A percentile compares a stretch with the other conserved stretches of the same genome.
Conservation (phyloP, 2,888 invertebrate species). For the Stratiomys singularior region DNA sequence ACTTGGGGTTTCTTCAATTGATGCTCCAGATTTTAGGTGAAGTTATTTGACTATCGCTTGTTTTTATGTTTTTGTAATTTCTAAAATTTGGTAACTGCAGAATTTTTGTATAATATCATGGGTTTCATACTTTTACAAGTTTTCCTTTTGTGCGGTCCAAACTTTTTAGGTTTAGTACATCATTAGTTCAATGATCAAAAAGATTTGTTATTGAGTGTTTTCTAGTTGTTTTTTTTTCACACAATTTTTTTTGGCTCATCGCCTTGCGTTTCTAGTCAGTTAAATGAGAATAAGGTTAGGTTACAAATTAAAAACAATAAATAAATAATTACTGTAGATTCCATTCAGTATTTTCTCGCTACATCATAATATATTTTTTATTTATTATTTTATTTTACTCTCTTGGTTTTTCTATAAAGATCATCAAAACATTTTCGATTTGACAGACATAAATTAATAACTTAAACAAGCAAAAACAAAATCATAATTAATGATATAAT, state of each 20-base stretch:
- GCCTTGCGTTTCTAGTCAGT: not conserved
- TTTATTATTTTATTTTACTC: too few species aligned
- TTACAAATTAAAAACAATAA: constrained; percentile 30
- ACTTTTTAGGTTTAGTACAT: not conserved
- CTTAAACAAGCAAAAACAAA: constrained; percentile 16
- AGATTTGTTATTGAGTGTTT: not conserved
- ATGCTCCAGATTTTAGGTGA: too few species aligned
- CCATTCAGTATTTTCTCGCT: constrained; percentile 17
- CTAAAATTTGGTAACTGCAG: constrained; percentile 1
- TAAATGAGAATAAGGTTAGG: not conserved
- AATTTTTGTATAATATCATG: not conserved
- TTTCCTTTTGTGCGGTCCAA: constrained; percentile 21
- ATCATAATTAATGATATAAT: not conserved
- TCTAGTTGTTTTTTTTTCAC: too few species aligned
- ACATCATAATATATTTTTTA: constrained; percentile 24
- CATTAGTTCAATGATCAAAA: not conserved
- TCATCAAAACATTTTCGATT: not conserved
- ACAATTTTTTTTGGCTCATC: not conserved
- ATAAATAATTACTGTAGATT: constrained; percentile 19
- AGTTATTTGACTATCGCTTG: not conserved
- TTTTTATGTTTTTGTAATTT: not conserved
- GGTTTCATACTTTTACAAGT: not conserved
- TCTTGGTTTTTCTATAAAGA: constrained; percentile 7
- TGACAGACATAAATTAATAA: constrained; percentile 13
- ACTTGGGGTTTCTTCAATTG: not conserved